Percentiles rank a stretch among this genome's conserved stretches.
These are phyloP conservation scores for Plecotus auritus DNA, from an alignment of 2,113 vertebrate genomes.

Conservation along the genomic window DNA sequence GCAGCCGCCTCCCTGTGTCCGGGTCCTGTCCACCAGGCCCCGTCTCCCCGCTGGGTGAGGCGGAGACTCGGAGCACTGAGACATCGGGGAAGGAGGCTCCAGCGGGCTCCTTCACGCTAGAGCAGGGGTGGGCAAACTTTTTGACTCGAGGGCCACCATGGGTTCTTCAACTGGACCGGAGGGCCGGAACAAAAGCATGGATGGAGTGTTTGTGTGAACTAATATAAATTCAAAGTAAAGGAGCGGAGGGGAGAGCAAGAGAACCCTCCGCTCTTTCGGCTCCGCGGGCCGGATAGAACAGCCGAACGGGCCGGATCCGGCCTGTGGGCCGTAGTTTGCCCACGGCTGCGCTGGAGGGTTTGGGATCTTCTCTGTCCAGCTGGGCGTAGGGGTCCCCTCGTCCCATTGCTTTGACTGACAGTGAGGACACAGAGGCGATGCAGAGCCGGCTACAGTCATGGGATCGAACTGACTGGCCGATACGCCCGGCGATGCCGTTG, in stretches of 20 bases:
- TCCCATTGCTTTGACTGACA: background rate
- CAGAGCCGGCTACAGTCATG: background rate
- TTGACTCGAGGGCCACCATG: too few relatives aligned
- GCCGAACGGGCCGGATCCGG: too few relatives aligned
- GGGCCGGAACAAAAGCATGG: too few relatives aligned
- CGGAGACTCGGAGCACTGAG: background rate
- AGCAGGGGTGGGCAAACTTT: too few relatives aligned
- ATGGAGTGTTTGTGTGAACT: too few relatives aligned
- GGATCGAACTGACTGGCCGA: background rate
- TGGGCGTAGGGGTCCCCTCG: background rate
- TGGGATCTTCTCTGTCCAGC: background rate
- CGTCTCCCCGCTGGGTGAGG: background rate
- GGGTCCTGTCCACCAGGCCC: background rate
- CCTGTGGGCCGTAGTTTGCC: too few relatives aligned
- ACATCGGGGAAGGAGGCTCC: background rate
- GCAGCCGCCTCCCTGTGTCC: background rate
- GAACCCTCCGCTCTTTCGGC: too few relatives aligned
- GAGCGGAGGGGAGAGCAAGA: too few relatives aligned
- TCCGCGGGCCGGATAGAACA: too few relatives aligned
- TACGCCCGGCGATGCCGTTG: background rate
- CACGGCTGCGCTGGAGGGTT: too few relatives aligned
- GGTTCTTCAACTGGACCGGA: too few relatives aligned
- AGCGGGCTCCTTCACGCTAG: background rate
- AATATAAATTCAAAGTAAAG: too few relatives aligned
- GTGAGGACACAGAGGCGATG: background rate